Evolutionary conservation across 2,113 vertebrate species (phyloP), one percentile per base, ranked within the genome.

Genomic region (Pterophyllum scalare): DNA sequence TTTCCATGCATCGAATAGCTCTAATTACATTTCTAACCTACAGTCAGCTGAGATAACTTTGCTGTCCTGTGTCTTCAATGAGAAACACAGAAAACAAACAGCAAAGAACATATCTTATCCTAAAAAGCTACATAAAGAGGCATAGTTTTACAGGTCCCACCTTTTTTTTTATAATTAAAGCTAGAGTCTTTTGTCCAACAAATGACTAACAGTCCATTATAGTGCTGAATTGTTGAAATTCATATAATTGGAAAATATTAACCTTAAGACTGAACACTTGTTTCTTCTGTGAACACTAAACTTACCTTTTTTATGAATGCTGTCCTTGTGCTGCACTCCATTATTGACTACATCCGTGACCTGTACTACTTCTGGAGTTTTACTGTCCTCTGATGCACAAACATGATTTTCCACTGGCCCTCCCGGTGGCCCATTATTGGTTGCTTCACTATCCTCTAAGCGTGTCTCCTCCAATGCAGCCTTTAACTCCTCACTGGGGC

Each of bases 401-500:
- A 85, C 17, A 19, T 82, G 83, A 62, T 94, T 91, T 64, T 90
- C 79, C 38, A 79, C 22, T 5, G 43, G 31, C 26, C 88, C 88
- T 35, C 90, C 59, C 24, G 59, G 31, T 3, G 76, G 8, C 24
- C 28, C 61, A 7, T 57, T 65, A 46, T 75, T 12, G 0, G 75
- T 26, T 12, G 22, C 52, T 60, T 88, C 87, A 11, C 26, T 49
- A 17, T 77, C 70, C 9, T 90, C 88, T 52, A 59, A 20, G 83
- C 87, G 87, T 0, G 87, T 83, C 67, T 95, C 93, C 70, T 95
- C 90, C 33, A 93, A 76, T 1, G 87, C 89, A 3, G 59, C 80
- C 62, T 95, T 95, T 49, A 95, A 91, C 70, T 95, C 95, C 46
- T 93, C 92, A 70, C 24, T 88, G 4, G 94, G 94, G 75, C 94